Conservation (phyloP, 2,888 invertebrate species). For the Latheticus oryzae region DNA sequence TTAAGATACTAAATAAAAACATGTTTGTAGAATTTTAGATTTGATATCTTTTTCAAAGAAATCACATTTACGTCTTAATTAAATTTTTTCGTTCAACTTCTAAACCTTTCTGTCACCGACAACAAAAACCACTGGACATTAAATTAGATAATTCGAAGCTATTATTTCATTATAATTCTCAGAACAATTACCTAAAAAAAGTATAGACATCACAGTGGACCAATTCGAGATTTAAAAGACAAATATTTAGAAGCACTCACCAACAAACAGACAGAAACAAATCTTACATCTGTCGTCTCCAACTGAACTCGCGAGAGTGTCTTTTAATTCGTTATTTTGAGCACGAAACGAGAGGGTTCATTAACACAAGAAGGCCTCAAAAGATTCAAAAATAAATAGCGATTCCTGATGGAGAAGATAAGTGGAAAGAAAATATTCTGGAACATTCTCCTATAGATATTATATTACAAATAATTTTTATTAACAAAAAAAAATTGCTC, state of each 20-base stretch:
- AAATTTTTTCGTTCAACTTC: not conserved
- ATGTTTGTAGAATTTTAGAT: too few species aligned
- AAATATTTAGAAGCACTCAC: conserved; percentile 9
- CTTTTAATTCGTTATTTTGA: conserved; percentile 49
- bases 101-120: too few species aligned
- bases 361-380: conserved; percentile 47
- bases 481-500: too few species aligned
- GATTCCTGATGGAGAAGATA: conserved; percentile 24
- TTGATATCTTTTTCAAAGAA: too few species aligned
- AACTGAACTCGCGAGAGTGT: conserved; percentile 40
- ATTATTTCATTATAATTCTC: conserved; percentile 25
- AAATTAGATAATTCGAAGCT: conserved; percentile 24
- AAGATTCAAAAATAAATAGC: conserved; percentile 42
- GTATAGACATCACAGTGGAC: not conserved
- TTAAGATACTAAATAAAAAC: too few species aligned
- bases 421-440: conserved; percentile 7
- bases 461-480: too few species aligned
- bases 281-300: conserved; percentile 37
- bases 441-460: too few species aligned
- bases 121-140: too few species aligned
- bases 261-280: conserved; percentile 22
- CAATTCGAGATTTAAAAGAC: conserved; percentile 26
- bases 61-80: conserved; percentile 20
- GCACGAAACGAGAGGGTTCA: conserved; percentile 50
- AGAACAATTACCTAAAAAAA: conserved; percentile 26